Evolutionary conservation across 2,797 vertebrate species (phyloP), one percentile per base, ranked within the genome.

Genomic region (Hoplostethus mediterraneus): DNA sequence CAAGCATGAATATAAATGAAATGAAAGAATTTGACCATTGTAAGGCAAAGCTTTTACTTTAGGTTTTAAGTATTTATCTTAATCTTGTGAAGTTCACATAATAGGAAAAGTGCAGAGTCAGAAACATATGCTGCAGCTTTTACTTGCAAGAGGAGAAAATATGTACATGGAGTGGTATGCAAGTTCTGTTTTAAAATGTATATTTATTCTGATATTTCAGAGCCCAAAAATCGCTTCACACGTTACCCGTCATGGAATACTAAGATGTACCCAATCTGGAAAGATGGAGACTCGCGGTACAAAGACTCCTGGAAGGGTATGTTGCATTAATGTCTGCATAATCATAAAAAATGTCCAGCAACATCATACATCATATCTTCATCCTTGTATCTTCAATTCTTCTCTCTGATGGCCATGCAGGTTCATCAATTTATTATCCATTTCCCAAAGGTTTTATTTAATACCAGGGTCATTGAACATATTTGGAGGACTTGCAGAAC

Each of bases 261-360:
- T 3, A 93, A 84, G 67, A 92, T 95, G 75, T 97, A 96, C 80
- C 96, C 95, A 0, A 83, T 94, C 3, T 97, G 96, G 97, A 96
- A 91, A 76, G 93, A 94, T 21, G 92, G 90, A 75, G 92, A 94
- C 71, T 11, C 38, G 0, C 90, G 85, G 30, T 90, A 88, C 44
- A 86, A 53, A 71, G 93, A 95, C 72, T 95, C 95, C 85, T 98
- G 97, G 97, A 95, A 83, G 96, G 97, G 97, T 97, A 56, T 70
- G 11, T 17, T 40, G 5, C 13, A 21, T 47, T 40, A n/a, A 11
- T 9, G 40, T 12, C 28, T 6, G 12, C 1, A 28, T 4, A 28
- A 51, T 56, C 21, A 31, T 5, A 16, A 11, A 62, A 31, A 33
- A 5, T 28, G 21, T 49, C 28, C 28, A 38, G 14, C 13, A 38